Conservation (phyloP, 1,140 invertebrate genomes). For the Calephelis nemesis region DNA sequence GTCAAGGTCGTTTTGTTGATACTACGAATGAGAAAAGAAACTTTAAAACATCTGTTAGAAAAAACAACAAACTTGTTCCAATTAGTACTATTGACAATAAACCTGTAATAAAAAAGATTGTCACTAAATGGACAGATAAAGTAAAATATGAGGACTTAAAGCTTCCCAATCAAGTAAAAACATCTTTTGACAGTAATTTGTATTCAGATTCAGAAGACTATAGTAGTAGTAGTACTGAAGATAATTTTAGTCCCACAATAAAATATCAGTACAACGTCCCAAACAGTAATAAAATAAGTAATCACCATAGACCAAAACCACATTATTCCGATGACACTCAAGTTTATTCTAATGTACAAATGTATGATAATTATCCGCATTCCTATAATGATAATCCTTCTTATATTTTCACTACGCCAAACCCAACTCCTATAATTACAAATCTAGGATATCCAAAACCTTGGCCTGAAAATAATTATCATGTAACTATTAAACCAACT, state of each 20-base stretch:
- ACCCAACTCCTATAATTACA: conserved; percentile 66
- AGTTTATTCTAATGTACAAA: conserved; percentile 52
- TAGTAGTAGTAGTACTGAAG: conserved; percentile 30
- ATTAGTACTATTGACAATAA: conserved; percentile 36
- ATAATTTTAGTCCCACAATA: neutral
- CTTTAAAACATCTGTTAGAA: neutral
- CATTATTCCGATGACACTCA: conserved; percentile 50
- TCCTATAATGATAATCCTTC: conserved; percentile 46
- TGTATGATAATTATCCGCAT: conserved; percentile 44
- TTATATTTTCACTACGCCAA: conserved; percentile 56
- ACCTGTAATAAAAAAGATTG: conserved; percentile 60
- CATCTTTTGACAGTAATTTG: conserved; percentile 34
- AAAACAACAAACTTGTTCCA: conserved; percentile 17
- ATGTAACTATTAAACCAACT: conserved; percentile 40
- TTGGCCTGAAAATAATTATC: conserved; percentile 46
- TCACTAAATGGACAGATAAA: conserved; percentile 68
- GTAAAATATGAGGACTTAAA: conserved; percentile 58
- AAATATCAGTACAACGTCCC: conserved; percentile 21
- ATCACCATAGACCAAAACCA: conserved; percentile 38
- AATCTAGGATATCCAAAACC: conserved; percentile 64
- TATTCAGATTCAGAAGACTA: conserved; percentile 26
- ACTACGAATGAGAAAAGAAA: neutral
- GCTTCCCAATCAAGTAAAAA: conserved; percentile 42
- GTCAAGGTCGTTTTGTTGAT: conserved; percentile 5
- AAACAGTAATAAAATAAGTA: conserved; percentile 12